phyloP scores from a whole-genome alignment of 1,140 invertebrate species.

The Calliopsis andreniformis region DNA sequence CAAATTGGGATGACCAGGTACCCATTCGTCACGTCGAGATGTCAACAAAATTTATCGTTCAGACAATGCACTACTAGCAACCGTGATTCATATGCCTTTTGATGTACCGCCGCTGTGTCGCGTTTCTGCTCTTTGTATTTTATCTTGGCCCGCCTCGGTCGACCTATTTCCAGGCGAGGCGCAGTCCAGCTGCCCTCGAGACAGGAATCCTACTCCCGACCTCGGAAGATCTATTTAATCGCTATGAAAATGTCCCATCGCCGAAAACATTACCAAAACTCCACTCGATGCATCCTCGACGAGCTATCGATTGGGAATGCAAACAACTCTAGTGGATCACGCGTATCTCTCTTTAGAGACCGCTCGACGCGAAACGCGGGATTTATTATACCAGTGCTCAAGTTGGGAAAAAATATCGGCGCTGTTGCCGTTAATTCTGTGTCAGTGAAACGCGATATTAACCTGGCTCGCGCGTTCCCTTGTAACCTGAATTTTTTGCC shows the following conservation, averaged over 20 bases:
- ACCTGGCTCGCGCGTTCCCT: background rate
- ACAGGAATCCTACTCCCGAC: constrained; percentile 19
- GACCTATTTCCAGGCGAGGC: constrained; percentile 43
- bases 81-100: constrained; percentile 24
- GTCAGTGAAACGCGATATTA: constrained; percentile 12
- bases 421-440: constrained; percentile 3
- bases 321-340: constrained; percentile 39
- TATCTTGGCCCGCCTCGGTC: constrained; percentile 8
- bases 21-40: constrained; percentile 37
- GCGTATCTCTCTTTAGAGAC: constrained; percentile 29
- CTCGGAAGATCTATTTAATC: constrained; percentile 39
- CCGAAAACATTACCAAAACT: constrained; percentile 39
- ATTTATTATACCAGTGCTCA: constrained; percentile 44
- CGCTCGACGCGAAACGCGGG: constrained; percentile 33
- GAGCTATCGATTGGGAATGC: background rate
- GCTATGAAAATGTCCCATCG: constrained; percentile 36
- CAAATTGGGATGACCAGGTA: constrained; percentile 38
- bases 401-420: constrained; percentile 11
- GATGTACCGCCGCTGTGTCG: constrained; percentile 12
- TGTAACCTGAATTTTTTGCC: background rate
- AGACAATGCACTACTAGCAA: constrained; percentile 1
- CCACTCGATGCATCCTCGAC: background rate
- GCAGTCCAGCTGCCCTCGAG: constrained; percentile 14
- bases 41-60: constrained; percentile 44
- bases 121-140: background rate